Evolutionary conservation across 2,888 invertebrate genomes (phyloP), one percentile per base, ranked within the genome.

Genomic region (Craniophora ligustri): DNA sequence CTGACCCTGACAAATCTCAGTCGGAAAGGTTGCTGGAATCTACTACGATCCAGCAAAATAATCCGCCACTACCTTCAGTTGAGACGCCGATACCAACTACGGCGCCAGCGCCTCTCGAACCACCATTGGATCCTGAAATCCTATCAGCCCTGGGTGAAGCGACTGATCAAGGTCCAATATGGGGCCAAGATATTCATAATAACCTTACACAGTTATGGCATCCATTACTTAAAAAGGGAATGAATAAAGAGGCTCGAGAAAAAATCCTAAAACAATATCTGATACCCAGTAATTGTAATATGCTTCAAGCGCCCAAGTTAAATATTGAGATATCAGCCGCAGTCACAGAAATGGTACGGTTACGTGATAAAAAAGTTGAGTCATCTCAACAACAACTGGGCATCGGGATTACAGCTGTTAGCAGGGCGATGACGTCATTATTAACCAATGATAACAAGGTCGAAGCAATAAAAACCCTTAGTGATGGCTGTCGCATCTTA

Each of bases 291-390:
- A 57, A 57, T 23, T 54, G 42, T 15, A 34, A 26, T 5, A 11
- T 55, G 15, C 28, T 50, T 3, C 41, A 47, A 28, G 49, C 42
- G n/a, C 45, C 49, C 3, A 45, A 30, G n/a, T 26, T 46, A 19
- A 55, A 49, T 13, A 26, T 32, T 2, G 48, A 55, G 14, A 49
- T 55, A 4, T 19, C 42, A 5, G 55, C 55, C 8, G 45, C 45
- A 6, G 26, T 61, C 14, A 0, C 30, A 7, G 61, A 61, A 13
- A 30, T 32, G 8, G 21, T 31, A 8, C 28, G 48, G 1, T 10
- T 26, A 5, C 48, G 49, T 0, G 53, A 61, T 16, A 53, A 57
- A 19, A 61, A 41, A 23, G 36, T 58, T 7, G 38, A 58, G 34
- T 16, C 28, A 3, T 11, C 8, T 0, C 55, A 55, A 42, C 26